Evolutionary conservation across 1,140 invertebrate genomes (phyloP), one percentile per base, ranked within the genome.

Genomic region (Drosophila persimilis): DNA sequence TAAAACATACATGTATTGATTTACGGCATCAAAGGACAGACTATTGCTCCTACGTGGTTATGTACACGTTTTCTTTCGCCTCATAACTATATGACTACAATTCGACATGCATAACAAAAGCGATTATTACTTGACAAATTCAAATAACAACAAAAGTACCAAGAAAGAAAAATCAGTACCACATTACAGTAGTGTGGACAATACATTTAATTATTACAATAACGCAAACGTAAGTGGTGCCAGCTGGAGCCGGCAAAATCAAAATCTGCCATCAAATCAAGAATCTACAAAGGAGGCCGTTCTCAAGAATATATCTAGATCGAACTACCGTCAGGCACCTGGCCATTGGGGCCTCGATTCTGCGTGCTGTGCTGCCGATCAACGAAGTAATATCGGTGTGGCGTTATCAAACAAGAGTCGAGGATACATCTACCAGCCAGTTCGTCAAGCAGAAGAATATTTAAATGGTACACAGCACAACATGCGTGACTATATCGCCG

Each of bases 61-160:
- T 59, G 54, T 31, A 3, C 31, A 31, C 3, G 29, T 43, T 15
- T 56, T 43, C 7, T 45, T 15, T 9, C 45, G 17, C 52, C 11
- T 35, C 17, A 45, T 56, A 56, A 31, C 44, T 57, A 47, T 11
- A 20, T 41, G 35, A 52, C 45, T 44, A 52, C 24, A 47, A 57
- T 45, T 53, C 53, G 78, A 74, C 52, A 86, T 81, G 83, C 81
- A 75, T 57, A 83, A 84, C 58, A 81, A 64, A 47, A 85, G 52
- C 44, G 54, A 54, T 55, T 67, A 54, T 29, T 76, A 70, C 48
- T 64, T 29, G 13, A 13, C 11, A 39, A 78, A 65, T 41, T 65
- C 67, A 29, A 67, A 57, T 41, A 81, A 59, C 56, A 63, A 74
- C 17, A 80, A 65, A 22, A 74, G 50, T 35, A 63, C 20, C 24